These are phyloP conservation scores for Meda fulgida DNA, from an alignment of 2,797 vertebrate species.

Conservation along the genomic window DNA sequence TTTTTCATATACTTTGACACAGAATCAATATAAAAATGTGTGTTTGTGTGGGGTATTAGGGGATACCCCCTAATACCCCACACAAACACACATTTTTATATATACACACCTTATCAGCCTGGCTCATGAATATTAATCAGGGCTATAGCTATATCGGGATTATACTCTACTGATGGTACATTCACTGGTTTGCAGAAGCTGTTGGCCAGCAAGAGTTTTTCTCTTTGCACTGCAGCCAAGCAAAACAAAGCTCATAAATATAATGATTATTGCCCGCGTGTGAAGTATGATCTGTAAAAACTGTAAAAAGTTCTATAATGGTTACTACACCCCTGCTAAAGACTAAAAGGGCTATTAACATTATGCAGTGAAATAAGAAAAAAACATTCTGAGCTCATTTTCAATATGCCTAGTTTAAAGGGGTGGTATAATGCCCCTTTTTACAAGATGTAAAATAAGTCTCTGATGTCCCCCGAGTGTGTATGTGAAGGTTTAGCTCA, in stretches of 20 bases:
- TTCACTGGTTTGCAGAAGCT: neutral
- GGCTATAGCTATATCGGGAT: neutral
- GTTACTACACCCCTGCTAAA: neutral
- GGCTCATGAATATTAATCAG: slow-evolving; percentile 11
- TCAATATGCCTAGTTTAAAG: neutral
- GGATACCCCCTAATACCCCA: too few relatives aligned
- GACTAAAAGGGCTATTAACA: neutral
- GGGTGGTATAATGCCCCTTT: too few relatives aligned
- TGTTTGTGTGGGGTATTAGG: neutral
- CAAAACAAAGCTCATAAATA: slow-evolving; percentile 1
- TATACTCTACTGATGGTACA: neutral
- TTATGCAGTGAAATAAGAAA: neutral
- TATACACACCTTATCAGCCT: neutral
- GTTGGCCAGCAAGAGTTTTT: neutral
- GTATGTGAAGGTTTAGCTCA: too few relatives aligned
- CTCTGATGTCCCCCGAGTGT: too few relatives aligned
- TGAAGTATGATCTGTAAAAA: neutral
- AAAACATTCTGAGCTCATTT: neutral
- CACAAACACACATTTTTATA: too few relatives aligned
- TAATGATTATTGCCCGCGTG: neutral
- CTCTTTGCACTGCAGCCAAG: neutral
- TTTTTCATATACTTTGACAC: neutral
- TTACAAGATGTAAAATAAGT: too few relatives aligned
- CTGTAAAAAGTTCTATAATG: neutral
- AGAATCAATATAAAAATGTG: neutral